These are phyloP conservation scores for Psammodynastes pulverulentus DNA, from an alignment of 2,113 vertebrate species.

Conservation along the genomic window DNA sequence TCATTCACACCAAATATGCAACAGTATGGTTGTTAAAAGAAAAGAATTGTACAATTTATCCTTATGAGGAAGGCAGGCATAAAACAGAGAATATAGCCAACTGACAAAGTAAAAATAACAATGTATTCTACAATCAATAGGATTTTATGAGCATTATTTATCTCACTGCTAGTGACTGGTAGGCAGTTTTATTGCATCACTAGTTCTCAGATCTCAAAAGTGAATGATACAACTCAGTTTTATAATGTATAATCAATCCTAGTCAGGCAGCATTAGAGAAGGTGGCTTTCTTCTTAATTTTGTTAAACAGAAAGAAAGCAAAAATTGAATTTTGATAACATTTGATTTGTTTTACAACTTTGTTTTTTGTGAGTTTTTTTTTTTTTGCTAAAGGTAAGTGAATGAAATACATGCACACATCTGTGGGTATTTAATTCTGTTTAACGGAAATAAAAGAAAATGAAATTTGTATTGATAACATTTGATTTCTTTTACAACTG, in stretches of 20 bases:
- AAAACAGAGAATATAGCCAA: neutral
- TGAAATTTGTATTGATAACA: neutral
- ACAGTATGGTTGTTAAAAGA: neutral
- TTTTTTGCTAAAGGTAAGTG: neutral
- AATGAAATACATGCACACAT: neutral
- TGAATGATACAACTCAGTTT: slow-evolving; percentile 1
- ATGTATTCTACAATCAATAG: neutral
- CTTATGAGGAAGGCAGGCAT: neutral
- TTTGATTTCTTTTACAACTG: neutral
- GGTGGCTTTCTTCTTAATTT: neutral
- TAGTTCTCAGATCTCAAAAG: slow-evolving; percentile 1
- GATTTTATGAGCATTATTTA: neutral
- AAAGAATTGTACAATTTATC: slow-evolving; percentile 1
- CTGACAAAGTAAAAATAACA: slow-evolving; percentile 10
- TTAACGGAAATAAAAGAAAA: neutral
- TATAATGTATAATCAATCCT: slow-evolving; percentile 4
- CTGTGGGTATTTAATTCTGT: neutral
- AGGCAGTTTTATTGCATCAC: neutral
- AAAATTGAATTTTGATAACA: neutral
- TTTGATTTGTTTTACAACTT: neutral
- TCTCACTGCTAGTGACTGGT: slow-evolving; percentile 13
- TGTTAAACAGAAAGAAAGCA: neutral
- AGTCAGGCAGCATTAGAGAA: neutral
- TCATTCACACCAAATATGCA: neutral
- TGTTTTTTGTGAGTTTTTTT: neutral